Evolutionary conservation across 1,140 invertebrate genomes (phyloP).

Genomic region (Mizuhopecten yessoensis): DNA sequence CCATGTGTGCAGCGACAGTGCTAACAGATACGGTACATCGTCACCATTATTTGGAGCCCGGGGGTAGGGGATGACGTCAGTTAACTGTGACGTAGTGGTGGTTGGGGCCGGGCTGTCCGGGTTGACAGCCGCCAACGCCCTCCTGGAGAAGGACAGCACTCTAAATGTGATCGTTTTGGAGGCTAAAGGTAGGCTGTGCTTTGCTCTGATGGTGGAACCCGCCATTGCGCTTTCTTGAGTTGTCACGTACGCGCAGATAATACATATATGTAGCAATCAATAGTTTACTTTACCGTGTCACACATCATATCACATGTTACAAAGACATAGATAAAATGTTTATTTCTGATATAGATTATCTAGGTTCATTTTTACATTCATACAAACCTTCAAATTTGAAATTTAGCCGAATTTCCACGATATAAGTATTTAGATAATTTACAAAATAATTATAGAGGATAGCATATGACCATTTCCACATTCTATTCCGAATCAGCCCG

Average conservation of each 20-base stretch:
- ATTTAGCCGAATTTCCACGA: too few relatives aligned
- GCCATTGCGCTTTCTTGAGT: not conserved
- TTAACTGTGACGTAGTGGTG: conserved; percentile 76
- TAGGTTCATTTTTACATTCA: too few relatives aligned
- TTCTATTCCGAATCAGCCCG: too few relatives aligned
- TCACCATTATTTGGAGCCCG: not conserved
- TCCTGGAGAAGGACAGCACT: conserved; percentile 71
- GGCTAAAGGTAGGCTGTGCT: conserved; percentile 80
- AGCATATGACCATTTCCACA: too few relatives aligned
- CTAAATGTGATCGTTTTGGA: conserved; percentile 76
- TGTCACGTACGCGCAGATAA: not conserved
- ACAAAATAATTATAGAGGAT: too few relatives aligned
- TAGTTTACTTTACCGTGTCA: not conserved
- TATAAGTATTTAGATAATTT: too few relatives aligned
- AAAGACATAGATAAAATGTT: not conserved
- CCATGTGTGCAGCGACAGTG: not conserved
- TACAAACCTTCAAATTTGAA: too few relatives aligned
- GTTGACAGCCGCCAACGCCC: conserved; percentile 76
- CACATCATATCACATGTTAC: not conserved
- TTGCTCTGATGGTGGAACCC: not conserved
- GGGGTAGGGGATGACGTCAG: conserved; percentile 59
- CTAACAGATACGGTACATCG: not conserved
- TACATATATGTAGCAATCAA: not conserved
- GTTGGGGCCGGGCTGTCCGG: conserved; percentile 81
- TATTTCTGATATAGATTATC: not conserved